These are phyloP conservation scores for Botia almorhae DNA, from an alignment of 2,797 vertebrate genomes.

Conservation along the genomic window DNA sequence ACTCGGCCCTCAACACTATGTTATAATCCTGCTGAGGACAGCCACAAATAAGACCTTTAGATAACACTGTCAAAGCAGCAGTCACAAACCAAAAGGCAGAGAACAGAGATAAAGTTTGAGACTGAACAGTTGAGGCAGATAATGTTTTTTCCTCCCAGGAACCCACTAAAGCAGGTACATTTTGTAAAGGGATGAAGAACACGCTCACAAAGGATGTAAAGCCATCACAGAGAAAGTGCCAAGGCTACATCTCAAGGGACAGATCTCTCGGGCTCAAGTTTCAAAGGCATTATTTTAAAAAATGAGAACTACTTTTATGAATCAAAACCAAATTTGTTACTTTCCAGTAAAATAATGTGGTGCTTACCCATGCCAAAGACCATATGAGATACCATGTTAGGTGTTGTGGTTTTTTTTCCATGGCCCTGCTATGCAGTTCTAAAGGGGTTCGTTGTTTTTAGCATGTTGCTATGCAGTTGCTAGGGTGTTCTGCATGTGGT, in stretches of 20 bases:
- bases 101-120: conserved; percentile 33
- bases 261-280: background rate
- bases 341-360: background rate
- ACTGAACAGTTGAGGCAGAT: conserved; percentile 31
- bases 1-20: conserved; percentile 19
- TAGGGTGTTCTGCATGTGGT: no score
- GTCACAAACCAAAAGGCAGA: conserved; percentile 17
- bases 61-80: conserved; percentile 36
- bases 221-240: background rate
- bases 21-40: conserved; percentile 36
- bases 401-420: no score
- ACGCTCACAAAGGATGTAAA: background rate
- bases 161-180: background rate
- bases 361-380: background rate
- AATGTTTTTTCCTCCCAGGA: conserved; percentile 45
- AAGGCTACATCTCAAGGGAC: background rate
- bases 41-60: conserved; percentile 25
- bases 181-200: conserved; percentile 18
- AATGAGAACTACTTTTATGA: no score
- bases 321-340: no score
- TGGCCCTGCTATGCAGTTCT: no score
- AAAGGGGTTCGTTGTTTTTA: no score
- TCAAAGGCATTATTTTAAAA: no score
- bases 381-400: no score
- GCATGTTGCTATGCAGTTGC: no score